Evolutionary conservation across 2,113 vertebrate species (phyloP).

Genomic region (Baryphthengus martii): DNA sequence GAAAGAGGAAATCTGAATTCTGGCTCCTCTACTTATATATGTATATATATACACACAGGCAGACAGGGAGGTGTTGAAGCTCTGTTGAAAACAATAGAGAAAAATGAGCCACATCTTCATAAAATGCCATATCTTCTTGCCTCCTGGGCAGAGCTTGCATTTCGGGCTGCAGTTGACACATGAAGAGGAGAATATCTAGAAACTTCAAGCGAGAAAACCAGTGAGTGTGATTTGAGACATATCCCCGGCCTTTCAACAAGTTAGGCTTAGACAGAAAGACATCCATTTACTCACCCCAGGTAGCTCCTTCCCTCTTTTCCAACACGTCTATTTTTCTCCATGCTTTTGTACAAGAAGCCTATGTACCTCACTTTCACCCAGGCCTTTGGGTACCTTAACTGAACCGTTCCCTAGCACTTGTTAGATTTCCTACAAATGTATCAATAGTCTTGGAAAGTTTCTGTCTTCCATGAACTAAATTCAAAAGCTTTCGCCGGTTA

Average conservation of each 20-base stretch:
- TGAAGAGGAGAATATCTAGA: neutral
- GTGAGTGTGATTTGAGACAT: neutral
- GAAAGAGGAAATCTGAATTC: neutral
- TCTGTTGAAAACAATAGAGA: neutral
- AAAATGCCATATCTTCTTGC: neutral
- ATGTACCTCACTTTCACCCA: neutral
- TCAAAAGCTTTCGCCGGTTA: neutral
- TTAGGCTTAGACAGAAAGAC: neutral
- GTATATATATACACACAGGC: neutral
- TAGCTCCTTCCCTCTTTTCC: neutral
- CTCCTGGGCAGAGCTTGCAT: neutral
- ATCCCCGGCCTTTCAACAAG: neutral
- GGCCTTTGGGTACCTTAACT: neutral
- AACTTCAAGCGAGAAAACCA: neutral
- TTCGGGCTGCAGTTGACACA: neutral
- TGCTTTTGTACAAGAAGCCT: neutral
- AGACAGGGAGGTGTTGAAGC: neutral
- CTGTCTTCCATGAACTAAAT: neutral
- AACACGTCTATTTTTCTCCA: neutral
- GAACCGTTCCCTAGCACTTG: neutral
- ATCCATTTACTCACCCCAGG: neutral
- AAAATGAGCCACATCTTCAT: neutral
- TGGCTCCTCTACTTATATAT: neutral
- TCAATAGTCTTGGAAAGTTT: neutral
- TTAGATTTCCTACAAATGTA: neutral